These are phyloP conservation scores for Orycteropus afer DNA, from an alignment of 2,113 vertebrate genomes.

Conservation along the genomic window DNA sequence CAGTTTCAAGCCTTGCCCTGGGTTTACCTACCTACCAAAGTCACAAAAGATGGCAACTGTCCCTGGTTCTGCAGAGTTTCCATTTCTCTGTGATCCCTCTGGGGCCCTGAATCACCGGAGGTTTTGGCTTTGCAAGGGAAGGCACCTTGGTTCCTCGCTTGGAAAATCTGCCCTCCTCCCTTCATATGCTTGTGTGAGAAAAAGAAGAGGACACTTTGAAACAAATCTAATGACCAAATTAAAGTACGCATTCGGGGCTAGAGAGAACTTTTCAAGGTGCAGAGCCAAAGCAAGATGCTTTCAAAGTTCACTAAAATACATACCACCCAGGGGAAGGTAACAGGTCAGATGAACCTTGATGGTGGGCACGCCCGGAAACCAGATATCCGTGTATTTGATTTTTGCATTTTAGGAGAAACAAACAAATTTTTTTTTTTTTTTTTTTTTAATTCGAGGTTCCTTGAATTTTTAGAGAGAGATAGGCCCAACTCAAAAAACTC, in stretches of 20 bases:
- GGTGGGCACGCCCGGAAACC: background rate
- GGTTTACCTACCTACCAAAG: background rate
- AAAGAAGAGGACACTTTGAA: background rate
- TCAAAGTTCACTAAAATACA: slow-evolving; percentile 2
- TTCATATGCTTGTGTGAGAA: background rate
- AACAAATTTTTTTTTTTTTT: background rate
- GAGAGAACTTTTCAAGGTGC: background rate
- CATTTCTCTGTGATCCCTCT: too few species aligned
- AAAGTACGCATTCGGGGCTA: background rate
- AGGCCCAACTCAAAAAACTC: too few species aligned
- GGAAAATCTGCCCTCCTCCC: background rate
- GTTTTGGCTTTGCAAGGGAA: background rate
- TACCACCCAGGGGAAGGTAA: background rate
- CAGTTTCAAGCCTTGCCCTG: background rate
- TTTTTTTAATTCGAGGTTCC: background rate
- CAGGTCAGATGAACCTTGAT: background rate
- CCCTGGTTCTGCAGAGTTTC: background rate
- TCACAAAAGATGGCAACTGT: background rate
- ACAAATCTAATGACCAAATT: background rate
- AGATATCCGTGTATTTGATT: background rate
- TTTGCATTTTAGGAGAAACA: background rate
- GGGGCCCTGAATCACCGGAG: background rate
- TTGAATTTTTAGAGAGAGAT: background rate
- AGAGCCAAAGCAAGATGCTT: background rate
- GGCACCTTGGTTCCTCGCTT: background rate